Conservation (phyloP, 2,888 invertebrate species). For the Zele albiditarsus region DNA sequence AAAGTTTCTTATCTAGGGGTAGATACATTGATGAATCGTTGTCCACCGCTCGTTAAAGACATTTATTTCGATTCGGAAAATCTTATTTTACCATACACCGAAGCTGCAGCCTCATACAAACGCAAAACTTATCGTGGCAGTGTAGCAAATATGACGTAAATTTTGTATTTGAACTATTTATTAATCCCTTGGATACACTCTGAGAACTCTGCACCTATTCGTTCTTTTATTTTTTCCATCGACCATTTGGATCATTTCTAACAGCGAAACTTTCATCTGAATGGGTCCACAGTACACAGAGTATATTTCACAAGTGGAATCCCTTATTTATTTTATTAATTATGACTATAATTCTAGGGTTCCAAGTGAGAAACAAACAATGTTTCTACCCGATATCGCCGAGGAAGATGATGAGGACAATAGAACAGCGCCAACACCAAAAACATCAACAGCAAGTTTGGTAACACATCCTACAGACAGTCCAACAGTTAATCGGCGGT, state of each 20-base stretch:
- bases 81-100: conserved; percentile 75
- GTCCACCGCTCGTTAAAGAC: conserved; percentile 76
- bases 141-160: conserved; percentile 76
- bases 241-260: no score
- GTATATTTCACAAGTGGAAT: no score
- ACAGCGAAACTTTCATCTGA: no score
- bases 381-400: conserved; percentile 75
- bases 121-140: conserved; percentile 76
- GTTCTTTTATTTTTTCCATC: no score
- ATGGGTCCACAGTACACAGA: no score
- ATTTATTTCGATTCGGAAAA: conserved; percentile 75
- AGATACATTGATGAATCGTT: conserved; percentile 74
- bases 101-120: conserved; percentile 75
- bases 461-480: conserved; percentile 59
- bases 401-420: conserved; percentile 72
- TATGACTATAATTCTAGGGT: conserved; percentile 68
- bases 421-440: conserved; percentile 55
- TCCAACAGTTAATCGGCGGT: conserved; percentile 63
- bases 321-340: conserved; percentile 16
- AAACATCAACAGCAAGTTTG: conserved; percentile 62
- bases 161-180: conserved; percentile 38
- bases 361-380: conserved; percentile 75
- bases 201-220: no score
- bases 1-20: conserved; percentile 78
- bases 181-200: no score